These are phyloP conservation scores for Rhinopomastus cyanomelas DNA, from an alignment of 2,113 vertebrate species.

Conservation along the genomic window DNA sequence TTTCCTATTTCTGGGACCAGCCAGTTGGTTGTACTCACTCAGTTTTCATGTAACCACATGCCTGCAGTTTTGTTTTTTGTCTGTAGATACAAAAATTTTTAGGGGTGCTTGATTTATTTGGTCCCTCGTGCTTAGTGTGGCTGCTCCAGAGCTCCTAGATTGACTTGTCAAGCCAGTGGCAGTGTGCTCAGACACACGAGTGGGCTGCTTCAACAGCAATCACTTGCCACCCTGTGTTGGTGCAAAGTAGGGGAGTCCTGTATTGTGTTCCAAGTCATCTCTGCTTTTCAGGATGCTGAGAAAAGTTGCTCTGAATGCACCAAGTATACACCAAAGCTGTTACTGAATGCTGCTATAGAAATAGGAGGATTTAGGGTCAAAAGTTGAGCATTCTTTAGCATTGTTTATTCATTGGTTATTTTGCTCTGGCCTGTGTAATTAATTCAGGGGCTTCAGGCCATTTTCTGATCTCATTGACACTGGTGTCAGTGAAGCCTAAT, in stretches of 20 bases:
- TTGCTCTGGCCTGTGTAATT: slow-evolving; percentile 45
- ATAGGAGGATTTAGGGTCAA: slow-evolving; percentile 40
- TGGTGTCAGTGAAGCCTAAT: slow-evolving; percentile 15
- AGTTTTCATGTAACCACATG: background rate
- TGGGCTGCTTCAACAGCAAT: slow-evolving; percentile 11
- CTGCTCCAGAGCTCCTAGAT: slow-evolving; percentile 8
- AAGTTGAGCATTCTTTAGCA: slow-evolving; percentile 53
- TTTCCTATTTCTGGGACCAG: background rate
- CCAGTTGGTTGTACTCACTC: background rate
- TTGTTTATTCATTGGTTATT: slow-evolving; percentile 30
- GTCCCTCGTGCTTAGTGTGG: background rate
- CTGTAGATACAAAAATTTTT: background rate
- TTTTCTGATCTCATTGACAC: slow-evolving; percentile 65
- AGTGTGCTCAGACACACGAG: slow-evolving; percentile 4
- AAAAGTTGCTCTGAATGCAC: slow-evolving; percentile 50
- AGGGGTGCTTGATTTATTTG: background rate
- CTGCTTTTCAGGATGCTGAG: slow-evolving; percentile 41
- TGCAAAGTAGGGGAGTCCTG: background rate
- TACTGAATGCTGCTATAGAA: slow-evolving; percentile 25
- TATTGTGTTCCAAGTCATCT: background rate
- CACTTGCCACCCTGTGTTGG: background rate
- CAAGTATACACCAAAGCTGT: slow-evolving; percentile 35
- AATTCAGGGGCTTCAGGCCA: slow-evolving; percentile 56
- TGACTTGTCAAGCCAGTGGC: slow-evolving; percentile 37
- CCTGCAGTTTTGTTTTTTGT: background rate